phyloP scores from a whole-genome alignment of 2,113 vertebrate species.

The Aphyosemion australe region DNA sequence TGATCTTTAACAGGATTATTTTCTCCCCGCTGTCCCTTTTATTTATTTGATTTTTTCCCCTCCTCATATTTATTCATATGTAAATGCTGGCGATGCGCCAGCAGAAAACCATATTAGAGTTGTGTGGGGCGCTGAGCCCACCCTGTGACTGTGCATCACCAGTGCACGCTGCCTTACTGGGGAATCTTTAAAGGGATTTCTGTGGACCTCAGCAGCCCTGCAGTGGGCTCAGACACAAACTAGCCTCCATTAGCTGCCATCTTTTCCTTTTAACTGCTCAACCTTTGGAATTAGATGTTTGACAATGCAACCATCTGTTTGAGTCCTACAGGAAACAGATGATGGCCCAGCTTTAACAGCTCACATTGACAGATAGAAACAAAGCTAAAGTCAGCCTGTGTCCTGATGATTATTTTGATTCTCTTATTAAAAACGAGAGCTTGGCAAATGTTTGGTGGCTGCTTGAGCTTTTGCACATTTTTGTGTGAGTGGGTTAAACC shows the following conservation, averaged over 20 bases:
- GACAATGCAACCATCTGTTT: constrained; percentile 46
- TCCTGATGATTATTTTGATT: constrained; percentile 47
- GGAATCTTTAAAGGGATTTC: constrained; percentile 56
- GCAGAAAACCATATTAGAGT: constrained; percentile 44
- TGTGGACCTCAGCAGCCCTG: constrained; percentile 36
- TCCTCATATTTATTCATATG: constrained; percentile 72
- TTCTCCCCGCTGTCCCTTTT: constrained; percentile 59
- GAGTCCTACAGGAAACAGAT: constrained; percentile 17
- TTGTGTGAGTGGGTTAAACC: constrained; percentile 41
- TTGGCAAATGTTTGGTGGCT: constrained; percentile 48
- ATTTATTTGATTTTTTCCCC: constrained; percentile 66
- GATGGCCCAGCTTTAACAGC: constrained; percentile 20
- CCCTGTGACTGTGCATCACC: constrained; percentile 53
- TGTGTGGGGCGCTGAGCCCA: constrained; percentile 35
- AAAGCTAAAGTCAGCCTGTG: constrained; percentile 21
- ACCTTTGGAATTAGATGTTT: constrained; percentile 51
- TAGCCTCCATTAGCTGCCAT: constrained; percentile 6
- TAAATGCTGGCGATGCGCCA: constrained; percentile 62
- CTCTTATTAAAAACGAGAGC: constrained; percentile 38
- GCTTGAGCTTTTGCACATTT: constrained; percentile 42
- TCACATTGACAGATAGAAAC: constrained; percentile 16
- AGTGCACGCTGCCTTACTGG: constrained; percentile 32
- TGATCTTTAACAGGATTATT: constrained; percentile 81
- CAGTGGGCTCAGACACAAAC: constrained; percentile 10
- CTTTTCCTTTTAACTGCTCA: constrained; percentile 37